A percentile compares a stretch with the other conserved stretches of the same genome.
phyloP scores from a whole-genome alignment of 2,888 invertebrate genomes.

The Cataglyphis cursor region DNA sequence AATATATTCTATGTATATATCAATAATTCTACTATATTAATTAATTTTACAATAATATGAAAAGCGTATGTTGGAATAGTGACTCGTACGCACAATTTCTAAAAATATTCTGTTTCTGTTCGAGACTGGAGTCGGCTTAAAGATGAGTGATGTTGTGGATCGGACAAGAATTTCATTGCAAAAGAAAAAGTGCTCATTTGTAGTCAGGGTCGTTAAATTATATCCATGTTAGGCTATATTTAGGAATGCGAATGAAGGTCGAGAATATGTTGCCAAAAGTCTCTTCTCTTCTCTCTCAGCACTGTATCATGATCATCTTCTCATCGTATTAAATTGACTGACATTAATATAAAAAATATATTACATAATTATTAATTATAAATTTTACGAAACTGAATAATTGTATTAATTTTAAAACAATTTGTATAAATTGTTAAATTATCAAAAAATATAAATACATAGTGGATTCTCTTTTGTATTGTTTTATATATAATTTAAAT shows the following conservation, averaged over 20 bases:
- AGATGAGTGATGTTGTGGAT: conserved; percentile 49
- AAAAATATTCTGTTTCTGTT: conserved; percentile 4
- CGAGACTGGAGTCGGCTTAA: neutral
- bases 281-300: neutral
- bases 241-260: conserved; percentile 19
- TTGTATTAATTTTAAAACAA: neutral
- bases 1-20: no score
- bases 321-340: neutral
- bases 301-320: neutral
- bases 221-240: conserved; percentile 34
- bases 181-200: conserved; percentile 31
- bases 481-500: neutral
- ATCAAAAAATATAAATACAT: neutral
- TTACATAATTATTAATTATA: neutral
- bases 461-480: neutral
- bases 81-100: neutral
- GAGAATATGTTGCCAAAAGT: conserved; percentile 16
- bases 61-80: neutral
- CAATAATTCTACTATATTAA: neutral
- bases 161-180: conserved; percentile 37
- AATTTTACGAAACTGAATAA: neutral
- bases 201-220: conserved; percentile 51
- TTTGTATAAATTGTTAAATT: neutral
- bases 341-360: neutral
- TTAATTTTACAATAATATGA: neutral